These are phyloP conservation scores for Zosterops borbonicus DNA, from an alignment of 2,113 vertebrate species.

Conservation along the genomic window DNA sequence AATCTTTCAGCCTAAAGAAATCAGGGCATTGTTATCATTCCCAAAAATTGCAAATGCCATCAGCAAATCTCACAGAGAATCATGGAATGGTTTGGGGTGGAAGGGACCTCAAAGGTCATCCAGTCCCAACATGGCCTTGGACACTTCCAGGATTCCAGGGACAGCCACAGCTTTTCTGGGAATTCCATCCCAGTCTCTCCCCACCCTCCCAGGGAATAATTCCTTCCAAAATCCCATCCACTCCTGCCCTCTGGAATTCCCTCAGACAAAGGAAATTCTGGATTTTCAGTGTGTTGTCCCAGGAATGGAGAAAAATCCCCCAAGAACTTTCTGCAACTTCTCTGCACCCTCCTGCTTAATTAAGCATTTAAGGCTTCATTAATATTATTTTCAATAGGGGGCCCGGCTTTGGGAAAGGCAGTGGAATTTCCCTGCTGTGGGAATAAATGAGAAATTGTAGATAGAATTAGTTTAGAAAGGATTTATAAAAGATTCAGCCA, in stretches of 20 bases:
- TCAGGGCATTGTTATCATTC: not conserved
- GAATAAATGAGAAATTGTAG: not conserved
- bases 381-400: not conserved
- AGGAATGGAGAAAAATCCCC: not conserved
- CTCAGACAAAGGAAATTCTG: not conserved
- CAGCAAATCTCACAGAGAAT: not conserved
- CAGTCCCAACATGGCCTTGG: not conserved
- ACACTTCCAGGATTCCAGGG: not conserved
- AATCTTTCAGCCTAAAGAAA: not conserved
- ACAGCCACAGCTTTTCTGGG: not conserved
- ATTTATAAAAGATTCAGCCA: not conserved
- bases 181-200: not conserved
- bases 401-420: not conserved
- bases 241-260: not conserved
- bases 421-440: not conserved
- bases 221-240: not conserved
- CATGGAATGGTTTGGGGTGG: not conserved
- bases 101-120: not conserved
- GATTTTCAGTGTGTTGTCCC: not conserved
- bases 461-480: not conserved
- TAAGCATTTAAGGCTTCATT: not conserved
- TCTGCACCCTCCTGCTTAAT: not conserved
- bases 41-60: not conserved
- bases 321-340: not conserved
- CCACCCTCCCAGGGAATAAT: too few relatives aligned